A percentile compares a stretch with the other conserved stretches of the same genome.
These are phyloP conservation scores for Venustoraphidia nigricollis DNA, from an alignment of 2,888 invertebrate genomes.

Conservation along the genomic window DNA sequence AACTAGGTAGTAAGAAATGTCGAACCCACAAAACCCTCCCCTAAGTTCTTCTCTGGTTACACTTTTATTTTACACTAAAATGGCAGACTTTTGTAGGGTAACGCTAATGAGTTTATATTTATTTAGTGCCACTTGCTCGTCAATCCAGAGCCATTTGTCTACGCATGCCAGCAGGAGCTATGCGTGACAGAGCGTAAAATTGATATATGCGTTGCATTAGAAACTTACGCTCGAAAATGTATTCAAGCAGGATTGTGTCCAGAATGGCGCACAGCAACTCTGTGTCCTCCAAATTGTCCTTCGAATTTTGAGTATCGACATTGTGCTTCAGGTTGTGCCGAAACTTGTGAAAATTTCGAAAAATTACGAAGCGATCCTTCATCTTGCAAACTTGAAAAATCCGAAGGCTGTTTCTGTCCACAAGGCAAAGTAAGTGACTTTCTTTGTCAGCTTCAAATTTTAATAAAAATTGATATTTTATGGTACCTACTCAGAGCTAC, in stretches of 20 bases:
- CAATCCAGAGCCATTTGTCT: slow-evolving; percentile 49
- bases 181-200: slow-evolving; percentile 38
- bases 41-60: no score
- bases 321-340: slow-evolving; percentile 44
- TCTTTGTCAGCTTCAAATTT: no score
- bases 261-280: slow-evolving; percentile 44
- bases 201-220: slow-evolving; percentile 45
- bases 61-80: neutral
- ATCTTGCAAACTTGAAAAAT: slow-evolving; percentile 31
- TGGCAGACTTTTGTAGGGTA: neutral
- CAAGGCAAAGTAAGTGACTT: slow-evolving; percentile 38
- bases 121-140: slow-evolving; percentile 55
- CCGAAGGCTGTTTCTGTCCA: slow-evolving; percentile 79
- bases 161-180: slow-evolving; percentile 52
- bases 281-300: slow-evolving; percentile 51
- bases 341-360: slow-evolving; percentile 47
- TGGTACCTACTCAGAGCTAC: no score
- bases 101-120: slow-evolving; percentile 4
- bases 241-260: slow-evolving; percentile 53
- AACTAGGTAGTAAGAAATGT: no score
- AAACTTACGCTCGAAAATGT: slow-evolving; percentile 61
- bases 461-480: no score
- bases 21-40: no score
- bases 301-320: slow-evolving; percentile 31
- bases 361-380: slow-evolving; percentile 26